Percentiles rank a stretch among this genome's conserved stretches.
Evolutionary conservation across 1,140 invertebrate species (phyloP).

Genomic region (Heliconius melpomene): DNA sequence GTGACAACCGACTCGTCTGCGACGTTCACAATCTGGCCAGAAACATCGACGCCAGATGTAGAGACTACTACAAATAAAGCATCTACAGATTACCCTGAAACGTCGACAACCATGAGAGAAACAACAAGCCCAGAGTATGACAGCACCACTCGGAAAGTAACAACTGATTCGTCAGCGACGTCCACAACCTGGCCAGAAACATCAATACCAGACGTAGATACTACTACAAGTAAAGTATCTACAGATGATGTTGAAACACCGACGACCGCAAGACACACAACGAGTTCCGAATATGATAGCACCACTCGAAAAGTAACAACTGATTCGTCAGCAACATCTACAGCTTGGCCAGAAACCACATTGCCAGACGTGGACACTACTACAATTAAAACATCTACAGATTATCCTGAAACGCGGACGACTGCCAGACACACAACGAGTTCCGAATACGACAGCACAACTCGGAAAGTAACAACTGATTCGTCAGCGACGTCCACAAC

Average conservation of each 20-base stretch:
- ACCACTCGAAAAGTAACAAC: conserved; percentile 19
- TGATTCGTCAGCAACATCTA: too few relatives aligned
- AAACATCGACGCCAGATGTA: conserved; percentile 10
- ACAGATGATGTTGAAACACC: too few relatives aligned
- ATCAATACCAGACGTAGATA: too few relatives aligned
- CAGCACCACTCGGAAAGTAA: not conserved
- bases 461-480: not conserved
- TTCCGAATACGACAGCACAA: not conserved
- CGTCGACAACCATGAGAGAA: not conserved
- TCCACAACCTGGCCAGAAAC: not conserved
- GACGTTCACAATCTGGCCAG: too few relatives aligned
- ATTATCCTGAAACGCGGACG: not conserved
- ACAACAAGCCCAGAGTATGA: not conserved
- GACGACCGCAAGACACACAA: too few relatives aligned
- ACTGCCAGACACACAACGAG: not conserved
- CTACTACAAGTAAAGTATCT: too few relatives aligned
- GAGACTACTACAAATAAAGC: conserved; percentile 21
- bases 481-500: not conserved
- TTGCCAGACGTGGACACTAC: conserved; percentile 24
- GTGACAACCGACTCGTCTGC: too few relatives aligned
- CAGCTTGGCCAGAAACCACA: not conserved
- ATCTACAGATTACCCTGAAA: not conserved
- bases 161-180: not conserved
- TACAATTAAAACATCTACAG: conserved; percentile 18
- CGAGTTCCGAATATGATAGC: too few relatives aligned